Percentiles rank a stretch among this genome's conserved stretches.
These are phyloP conservation scores for Ephydatia muelleri DNA, from an alignment of 37 sponge, comb jelly and placozoan species.

Conservation along the genomic window DNA sequence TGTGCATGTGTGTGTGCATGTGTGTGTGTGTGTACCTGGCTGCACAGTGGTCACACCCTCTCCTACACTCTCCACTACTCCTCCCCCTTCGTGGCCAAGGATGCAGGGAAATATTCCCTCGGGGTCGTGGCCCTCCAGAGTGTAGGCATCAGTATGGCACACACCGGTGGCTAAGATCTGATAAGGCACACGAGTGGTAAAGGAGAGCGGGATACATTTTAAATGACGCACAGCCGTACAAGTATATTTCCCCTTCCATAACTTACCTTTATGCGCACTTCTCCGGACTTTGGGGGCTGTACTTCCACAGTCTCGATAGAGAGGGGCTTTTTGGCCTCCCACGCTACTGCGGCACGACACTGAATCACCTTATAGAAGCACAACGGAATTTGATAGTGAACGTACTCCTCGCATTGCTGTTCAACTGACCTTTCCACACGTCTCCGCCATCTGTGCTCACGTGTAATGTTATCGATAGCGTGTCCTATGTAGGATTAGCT, in stretches of 20 bases:
- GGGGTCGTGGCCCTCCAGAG: constrained; percentile 81
- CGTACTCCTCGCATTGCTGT: not conserved
- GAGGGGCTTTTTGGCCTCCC: constrained; percentile 86
- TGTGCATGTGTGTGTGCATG: constrained; percentile 13
- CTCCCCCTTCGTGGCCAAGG: constrained; percentile 96
- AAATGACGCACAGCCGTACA: constrained; percentile 2
- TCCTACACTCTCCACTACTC: constrained; percentile 93
- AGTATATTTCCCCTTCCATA: too few species aligned
- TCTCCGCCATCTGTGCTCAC: constrained; percentile 7
- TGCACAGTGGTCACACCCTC: constrained; percentile 87
- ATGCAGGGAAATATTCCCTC: constrained; percentile 89
- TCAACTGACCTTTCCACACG: constrained; percentile 5
- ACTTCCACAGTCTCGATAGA: constrained; percentile 87
- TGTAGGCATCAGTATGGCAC: constrained; percentile 95
- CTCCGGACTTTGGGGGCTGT: constrained; percentile 89
- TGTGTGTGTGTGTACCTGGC: constrained; percentile 54
- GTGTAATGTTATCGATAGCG: too few species aligned
- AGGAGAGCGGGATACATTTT: not conserved
- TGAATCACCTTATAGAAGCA: constrained; percentile 49
- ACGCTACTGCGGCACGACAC: constrained; percentile 92
- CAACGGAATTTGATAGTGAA: not conserved
- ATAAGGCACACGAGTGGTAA: not conserved
- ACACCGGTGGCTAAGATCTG: constrained; percentile 84
- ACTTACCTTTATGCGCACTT: constrained; percentile 86
- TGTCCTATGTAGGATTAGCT: too few species aligned